Conservation (phyloP, 2,113 vertebrate species). For the Astur gentilis region DNA sequence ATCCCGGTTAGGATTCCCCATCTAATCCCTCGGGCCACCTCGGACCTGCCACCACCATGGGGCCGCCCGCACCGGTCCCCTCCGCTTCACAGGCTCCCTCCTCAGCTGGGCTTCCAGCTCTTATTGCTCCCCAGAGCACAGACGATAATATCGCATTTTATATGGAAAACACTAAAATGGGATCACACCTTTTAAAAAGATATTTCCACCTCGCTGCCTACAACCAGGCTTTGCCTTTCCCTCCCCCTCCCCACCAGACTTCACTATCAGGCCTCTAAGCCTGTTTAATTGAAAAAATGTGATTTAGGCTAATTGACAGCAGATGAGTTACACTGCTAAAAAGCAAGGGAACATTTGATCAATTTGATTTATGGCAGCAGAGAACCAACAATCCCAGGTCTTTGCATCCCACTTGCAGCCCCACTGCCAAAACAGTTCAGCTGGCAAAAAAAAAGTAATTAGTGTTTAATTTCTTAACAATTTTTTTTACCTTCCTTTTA, state of each 20-base stretch:
- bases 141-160: slow-evolving; percentile 37
- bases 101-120: not conserved
- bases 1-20: not conserved
- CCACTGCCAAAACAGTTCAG: slow-evolving; percentile 57
- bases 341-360: slow-evolving; percentile 38
- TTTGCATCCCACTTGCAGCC: slow-evolving; percentile 52
- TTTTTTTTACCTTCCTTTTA: slow-evolving; percentile 77
- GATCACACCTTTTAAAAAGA: slow-evolving; percentile 73
- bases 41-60: not conserved
- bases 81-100: not conserved
- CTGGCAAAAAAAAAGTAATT: slow-evolving; percentile 69
- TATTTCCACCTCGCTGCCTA: slow-evolving; percentile 66
- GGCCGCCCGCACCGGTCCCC: not conserved
- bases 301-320: slow-evolving; percentile 78
- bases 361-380: slow-evolving; percentile 56
- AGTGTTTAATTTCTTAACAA: slow-evolving; percentile 80
- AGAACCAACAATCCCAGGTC: slow-evolving; percentile 25
- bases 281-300: slow-evolving; percentile 75
- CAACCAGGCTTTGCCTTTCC: slow-evolving; percentile 30
- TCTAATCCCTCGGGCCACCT: rapidly evolving
- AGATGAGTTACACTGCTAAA: slow-evolving; percentile 60
- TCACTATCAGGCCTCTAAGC: slow-evolving; percentile 38
- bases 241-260: slow-evolving; percentile 46
- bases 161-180: slow-evolving; percentile 65
- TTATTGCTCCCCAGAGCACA: not conserved